phyloP scores from a whole-genome alignment of 2,888 invertebrate species.

The Napeogenes sylphis region DNA sequence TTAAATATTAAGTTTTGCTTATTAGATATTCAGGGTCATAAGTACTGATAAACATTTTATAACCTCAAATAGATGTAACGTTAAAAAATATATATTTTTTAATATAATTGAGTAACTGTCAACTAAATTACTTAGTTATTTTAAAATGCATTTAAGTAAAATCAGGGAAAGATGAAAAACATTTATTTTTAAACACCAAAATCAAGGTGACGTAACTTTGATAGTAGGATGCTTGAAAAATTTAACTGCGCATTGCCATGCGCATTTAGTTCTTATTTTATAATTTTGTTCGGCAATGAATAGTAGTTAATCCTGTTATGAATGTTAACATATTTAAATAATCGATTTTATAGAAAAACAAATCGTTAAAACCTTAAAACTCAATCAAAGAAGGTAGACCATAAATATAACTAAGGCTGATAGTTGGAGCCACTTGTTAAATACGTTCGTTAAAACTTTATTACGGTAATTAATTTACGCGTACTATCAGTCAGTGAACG shows the following conservation, averaged over 20 bases:
- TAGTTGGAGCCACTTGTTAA: slow-evolving; percentile 36
- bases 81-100: background rate
- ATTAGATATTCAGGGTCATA: background rate
- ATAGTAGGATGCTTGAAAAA: background rate
- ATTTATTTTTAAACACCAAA: too few species aligned
- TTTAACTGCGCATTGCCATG: slow-evolving; percentile 3
- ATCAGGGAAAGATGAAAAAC: too few species aligned
- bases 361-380: too few species aligned
- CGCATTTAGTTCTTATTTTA: background rate
- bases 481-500: slow-evolving; percentile 13
- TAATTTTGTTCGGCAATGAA: too few species aligned
- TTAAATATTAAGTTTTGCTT: background rate
- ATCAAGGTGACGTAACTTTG: too few species aligned
- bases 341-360: background rate
- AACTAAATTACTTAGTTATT: background rate
- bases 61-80: too few species aligned
- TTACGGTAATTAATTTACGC: slow-evolving; percentile 28
- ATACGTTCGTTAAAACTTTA: slow-evolving; percentile 33
- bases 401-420: slow-evolving; percentile 7
- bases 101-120: background rate
- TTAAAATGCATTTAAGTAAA: background rate
- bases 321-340: background rate
- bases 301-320: background rate
- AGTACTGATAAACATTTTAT: too few species aligned
- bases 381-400: too few species aligned